phyloP scores from a whole-genome alignment of 2,113 vertebrate genomes.

The Cavia porcellus region DNA sequence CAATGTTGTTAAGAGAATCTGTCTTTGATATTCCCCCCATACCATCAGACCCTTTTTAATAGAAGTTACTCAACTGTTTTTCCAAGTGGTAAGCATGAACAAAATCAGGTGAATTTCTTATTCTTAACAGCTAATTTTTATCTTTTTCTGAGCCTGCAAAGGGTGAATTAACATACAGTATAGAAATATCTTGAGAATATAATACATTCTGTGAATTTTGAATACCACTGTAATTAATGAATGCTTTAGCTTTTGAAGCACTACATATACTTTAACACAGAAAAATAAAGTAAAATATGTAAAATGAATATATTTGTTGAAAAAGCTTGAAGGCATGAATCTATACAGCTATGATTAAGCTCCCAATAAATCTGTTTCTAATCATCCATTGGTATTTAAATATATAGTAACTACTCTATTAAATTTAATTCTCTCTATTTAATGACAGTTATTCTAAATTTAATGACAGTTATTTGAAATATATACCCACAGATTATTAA shows the following conservation, averaged over 20 bases:
- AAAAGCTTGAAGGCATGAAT: slow-evolving; percentile 53
- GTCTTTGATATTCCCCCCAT: slow-evolving; percentile 74
- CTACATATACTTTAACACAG: slow-evolving; percentile 47
- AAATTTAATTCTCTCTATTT: slow-evolving; percentile 70
- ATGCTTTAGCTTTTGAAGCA: not conserved
- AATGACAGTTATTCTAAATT: slow-evolving; percentile 79
- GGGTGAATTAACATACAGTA: not conserved
- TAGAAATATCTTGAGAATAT: slow-evolving; percentile 7
- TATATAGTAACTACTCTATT: slow-evolving; percentile 76
- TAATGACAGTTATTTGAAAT: slow-evolving; percentile 80
- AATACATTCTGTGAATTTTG: slow-evolving; percentile 30
- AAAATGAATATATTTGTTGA: slow-evolving; percentile 46
- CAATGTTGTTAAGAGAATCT: slow-evolving; percentile 60
- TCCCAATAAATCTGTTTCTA: slow-evolving; percentile 72
- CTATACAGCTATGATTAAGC: slow-evolving; percentile 55
- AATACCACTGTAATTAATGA: not conserved
- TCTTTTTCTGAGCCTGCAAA: not conserved
- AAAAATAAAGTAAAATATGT: slow-evolving; percentile 59
- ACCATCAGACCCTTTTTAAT: slow-evolving; percentile 68
- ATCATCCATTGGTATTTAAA: slow-evolving; percentile 73
- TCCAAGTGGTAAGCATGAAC: slow-evolving; percentile 51
- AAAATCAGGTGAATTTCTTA: slow-evolving; percentile 66
- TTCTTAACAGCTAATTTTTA: not conserved
- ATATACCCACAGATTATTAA: slow-evolving; percentile 76
- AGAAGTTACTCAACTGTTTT: slow-evolving; percentile 45